These are phyloP conservation scores for Onychomys leucogaster DNA, from an alignment of 2,797 vertebrate genomes.

Conservation along the genomic window DNA sequence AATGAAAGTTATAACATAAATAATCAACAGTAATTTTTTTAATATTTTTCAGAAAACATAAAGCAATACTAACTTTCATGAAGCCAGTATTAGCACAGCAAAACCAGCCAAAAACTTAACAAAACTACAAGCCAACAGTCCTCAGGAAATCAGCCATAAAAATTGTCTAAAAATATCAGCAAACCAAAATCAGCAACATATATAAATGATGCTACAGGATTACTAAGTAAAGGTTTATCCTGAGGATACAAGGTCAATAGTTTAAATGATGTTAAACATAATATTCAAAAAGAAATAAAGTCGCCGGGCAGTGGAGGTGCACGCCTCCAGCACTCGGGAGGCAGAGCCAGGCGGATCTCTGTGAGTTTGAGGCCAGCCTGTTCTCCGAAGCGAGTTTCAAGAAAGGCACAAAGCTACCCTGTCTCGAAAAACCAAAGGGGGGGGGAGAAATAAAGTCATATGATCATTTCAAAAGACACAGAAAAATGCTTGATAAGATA, in stretches of 20 bases:
- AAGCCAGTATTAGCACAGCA: not conserved
- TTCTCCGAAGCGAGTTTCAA: too few species aligned
- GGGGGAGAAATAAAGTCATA: not conserved
- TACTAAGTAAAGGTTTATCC: not conserved
- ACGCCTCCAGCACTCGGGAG: too few species aligned
- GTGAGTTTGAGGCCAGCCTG: too few species aligned
- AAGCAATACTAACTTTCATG: not conserved
- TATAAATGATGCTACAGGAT: slow-evolving; percentile 1
- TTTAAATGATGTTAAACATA: slow-evolving; percentile 33
- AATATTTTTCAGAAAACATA: not conserved
- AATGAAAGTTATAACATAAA: slow-evolving; percentile 15
- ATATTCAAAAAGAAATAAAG: not conserved
- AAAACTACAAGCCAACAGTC: not conserved
- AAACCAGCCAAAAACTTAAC: not conserved
- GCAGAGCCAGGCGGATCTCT: too few species aligned
- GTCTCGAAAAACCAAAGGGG: too few species aligned
- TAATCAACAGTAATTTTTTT: not conserved
- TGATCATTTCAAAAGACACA: slow-evolving; percentile 13
- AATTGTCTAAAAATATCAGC: slow-evolving; percentile 21
- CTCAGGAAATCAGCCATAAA: not conserved
- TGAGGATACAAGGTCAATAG: not conserved
- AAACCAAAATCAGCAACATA: slow-evolving; percentile 9
- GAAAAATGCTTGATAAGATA: slow-evolving; percentile 27
- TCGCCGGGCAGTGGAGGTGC: too few species aligned
- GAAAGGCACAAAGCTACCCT: too few species aligned